A percentile compares a stretch with the other conserved stretches of the same genome.
These are phyloP conservation scores for Perognathus longimembris DNA, from an alignment of 2,113 vertebrate genomes.

Conservation along the genomic window DNA sequence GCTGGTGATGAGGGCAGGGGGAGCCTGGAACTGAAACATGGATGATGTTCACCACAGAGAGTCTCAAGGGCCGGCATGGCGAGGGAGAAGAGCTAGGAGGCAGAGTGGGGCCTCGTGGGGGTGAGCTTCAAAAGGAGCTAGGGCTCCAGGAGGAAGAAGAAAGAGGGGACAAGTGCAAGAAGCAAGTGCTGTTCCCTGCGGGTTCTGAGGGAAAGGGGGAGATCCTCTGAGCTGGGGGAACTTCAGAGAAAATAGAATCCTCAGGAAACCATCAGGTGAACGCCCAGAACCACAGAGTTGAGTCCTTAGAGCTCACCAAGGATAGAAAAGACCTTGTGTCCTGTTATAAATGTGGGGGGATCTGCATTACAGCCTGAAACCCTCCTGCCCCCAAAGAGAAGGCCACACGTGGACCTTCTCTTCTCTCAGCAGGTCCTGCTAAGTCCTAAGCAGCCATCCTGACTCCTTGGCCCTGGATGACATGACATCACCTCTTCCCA, in stretches of 20 bases:
- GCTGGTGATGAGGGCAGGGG: too few species aligned
- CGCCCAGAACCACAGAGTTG: background rate
- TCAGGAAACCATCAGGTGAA: background rate
- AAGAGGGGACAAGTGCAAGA: background rate
- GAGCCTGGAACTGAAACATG: background rate
- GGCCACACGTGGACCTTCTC: background rate
- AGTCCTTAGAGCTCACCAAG: background rate
- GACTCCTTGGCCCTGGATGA: background rate
- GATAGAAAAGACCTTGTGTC: background rate
- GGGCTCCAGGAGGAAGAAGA: background rate
- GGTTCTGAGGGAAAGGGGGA: background rate
- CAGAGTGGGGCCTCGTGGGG: rapidly evolving
- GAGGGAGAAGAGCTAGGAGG: background rate
- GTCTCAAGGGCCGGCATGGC: background rate
- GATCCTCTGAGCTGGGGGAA: background rate
- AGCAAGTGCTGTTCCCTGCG: background rate
- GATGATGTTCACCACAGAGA: background rate
- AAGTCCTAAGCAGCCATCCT: background rate
- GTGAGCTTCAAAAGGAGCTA: background rate
- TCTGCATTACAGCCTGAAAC: background rate
- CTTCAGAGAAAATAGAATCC: background rate
- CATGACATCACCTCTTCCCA: background rate
- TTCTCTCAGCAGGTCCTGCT: background rate
- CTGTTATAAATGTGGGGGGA: rapidly evolving
- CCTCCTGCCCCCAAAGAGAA: background rate